Evolutionary conservation across 2,888 invertebrate genomes (phyloP).

Genomic region (Pediacus dermestoides): DNA sequence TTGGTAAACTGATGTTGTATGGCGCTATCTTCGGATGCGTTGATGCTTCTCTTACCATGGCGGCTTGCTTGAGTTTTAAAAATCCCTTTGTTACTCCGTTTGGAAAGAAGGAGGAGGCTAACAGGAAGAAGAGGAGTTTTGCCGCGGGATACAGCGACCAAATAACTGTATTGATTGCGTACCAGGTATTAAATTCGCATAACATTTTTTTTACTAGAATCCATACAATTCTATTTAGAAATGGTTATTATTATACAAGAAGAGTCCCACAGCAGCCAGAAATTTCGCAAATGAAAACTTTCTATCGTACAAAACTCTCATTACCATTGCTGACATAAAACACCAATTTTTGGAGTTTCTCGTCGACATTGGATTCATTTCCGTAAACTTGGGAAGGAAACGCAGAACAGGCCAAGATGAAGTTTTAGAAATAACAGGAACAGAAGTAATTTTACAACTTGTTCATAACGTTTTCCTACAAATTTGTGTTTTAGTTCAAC

Average conservation of each 20-base stretch:
- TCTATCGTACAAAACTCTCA: constrained; percentile 75
- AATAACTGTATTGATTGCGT: constrained; percentile 78
- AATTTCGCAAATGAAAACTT: constrained; percentile 81
- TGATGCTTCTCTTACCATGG: constrained; percentile 88
- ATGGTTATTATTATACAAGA: constrained; percentile 71
- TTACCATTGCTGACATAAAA: constrained; percentile 84
- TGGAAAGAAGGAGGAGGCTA: constrained; percentile 67
- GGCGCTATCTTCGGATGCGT: constrained; percentile 90
- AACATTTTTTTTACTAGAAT: constrained; percentile 1
- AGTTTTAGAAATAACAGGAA: constrained; percentile 49
- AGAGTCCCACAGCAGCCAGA: constrained; percentile 67
- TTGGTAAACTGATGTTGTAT: constrained; percentile 89
- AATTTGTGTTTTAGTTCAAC: constrained; percentile 58
- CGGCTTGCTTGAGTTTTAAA: constrained; percentile 76
- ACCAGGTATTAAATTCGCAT: constrained; percentile 58
- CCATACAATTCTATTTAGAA: constrained; percentile 52
- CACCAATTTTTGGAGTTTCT: constrained; percentile 73
- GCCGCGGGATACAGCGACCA: constrained; percentile 83
- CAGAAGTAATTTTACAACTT: too few relatives aligned
- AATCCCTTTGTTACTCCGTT: constrained; percentile 75
- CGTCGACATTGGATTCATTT: constrained; percentile 75
- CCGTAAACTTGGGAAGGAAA: constrained; percentile 60
- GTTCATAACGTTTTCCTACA: too few relatives aligned
- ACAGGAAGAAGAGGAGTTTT: constrained; percentile 71
- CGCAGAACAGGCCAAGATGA: constrained; percentile 60